Conservation (phyloP, 1,140 invertebrate genomes). For the Berghia stephanieae region DNA sequence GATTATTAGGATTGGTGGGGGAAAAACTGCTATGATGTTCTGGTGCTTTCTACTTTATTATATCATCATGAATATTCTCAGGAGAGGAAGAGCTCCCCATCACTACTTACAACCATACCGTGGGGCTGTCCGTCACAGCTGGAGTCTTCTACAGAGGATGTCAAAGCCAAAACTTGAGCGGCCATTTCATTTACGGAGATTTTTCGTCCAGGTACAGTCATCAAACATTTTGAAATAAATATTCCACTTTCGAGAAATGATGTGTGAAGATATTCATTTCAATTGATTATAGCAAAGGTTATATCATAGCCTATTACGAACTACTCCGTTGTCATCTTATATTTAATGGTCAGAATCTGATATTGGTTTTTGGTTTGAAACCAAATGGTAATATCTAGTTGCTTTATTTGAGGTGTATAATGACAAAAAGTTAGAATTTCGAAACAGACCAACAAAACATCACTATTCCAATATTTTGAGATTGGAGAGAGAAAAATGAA, state of each 20-base stretch:
- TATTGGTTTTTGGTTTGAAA: not conserved
- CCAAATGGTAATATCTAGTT: not conserved
- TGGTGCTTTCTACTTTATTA: not conserved
- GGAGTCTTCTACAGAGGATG: conserved; percentile 64
- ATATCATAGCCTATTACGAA: not conserved
- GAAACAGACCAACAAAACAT: not conserved
- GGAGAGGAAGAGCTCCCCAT: conserved; percentile 52
- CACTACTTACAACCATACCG: conserved; percentile 52
- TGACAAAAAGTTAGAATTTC: not conserved
- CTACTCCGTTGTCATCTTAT: too few relatives aligned
- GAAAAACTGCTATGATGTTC: too few relatives aligned
- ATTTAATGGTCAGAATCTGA: not conserved
- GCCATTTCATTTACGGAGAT: conserved; percentile 62
- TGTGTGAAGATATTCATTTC: not conserved
- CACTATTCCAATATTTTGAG: not conserved
- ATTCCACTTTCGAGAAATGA: not conserved
- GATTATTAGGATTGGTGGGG: too few relatives aligned
- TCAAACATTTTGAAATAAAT: not conserved
- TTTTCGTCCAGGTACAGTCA: conserved; percentile 52
- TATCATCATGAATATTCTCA: not conserved
- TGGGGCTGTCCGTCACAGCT: conserved; percentile 62
- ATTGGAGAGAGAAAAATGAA: not conserved
- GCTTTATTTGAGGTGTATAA: not conserved
- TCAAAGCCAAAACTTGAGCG: conserved; percentile 57
- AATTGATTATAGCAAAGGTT: not conserved